phyloP scores from a whole-genome alignment of 2,888 invertebrate species.

The Nephrotoma guestfalica region DNA sequence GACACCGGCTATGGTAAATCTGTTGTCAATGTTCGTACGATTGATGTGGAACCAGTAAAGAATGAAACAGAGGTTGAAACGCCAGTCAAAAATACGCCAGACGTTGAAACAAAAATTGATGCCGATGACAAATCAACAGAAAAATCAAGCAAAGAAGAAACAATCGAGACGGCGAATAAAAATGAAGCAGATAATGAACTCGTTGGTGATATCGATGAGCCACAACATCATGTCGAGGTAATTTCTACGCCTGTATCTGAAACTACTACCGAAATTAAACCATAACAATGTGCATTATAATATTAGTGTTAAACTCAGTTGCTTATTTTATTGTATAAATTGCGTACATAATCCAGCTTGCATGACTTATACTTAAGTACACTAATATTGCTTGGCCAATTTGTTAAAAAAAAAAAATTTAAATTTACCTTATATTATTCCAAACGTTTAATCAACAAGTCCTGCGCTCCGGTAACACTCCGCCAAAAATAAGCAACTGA shows the following conservation, averaged over 20 bases:
- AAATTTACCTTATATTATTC: neutral
- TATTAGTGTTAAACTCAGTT: neutral
- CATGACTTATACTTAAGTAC: neutral
- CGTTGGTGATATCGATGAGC: neutral
- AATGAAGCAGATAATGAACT: neutral
- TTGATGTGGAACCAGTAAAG: neutral
- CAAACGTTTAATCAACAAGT: neutral
- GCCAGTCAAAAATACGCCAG: neutral
- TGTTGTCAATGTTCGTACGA: neutral
- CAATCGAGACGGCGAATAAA: neutral
- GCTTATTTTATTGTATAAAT: neutral
- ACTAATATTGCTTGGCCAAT: neutral
- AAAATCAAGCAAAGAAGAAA: neutral
- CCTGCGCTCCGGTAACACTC: neutral
- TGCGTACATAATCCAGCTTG: neutral
- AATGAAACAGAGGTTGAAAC: neutral
- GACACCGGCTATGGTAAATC: neutral
- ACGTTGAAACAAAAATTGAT: neutral
- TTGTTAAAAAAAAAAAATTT: neutral
- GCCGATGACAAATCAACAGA: neutral
- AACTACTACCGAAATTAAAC: neutral
- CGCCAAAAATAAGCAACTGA: neutral
- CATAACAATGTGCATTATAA: neutral
- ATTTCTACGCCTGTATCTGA: neutral
- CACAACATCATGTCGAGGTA: neutral